Base-by-base conservation (phyloP, 92 coral and sea anemone species). In the Pocillopora meandrina region DNA sequence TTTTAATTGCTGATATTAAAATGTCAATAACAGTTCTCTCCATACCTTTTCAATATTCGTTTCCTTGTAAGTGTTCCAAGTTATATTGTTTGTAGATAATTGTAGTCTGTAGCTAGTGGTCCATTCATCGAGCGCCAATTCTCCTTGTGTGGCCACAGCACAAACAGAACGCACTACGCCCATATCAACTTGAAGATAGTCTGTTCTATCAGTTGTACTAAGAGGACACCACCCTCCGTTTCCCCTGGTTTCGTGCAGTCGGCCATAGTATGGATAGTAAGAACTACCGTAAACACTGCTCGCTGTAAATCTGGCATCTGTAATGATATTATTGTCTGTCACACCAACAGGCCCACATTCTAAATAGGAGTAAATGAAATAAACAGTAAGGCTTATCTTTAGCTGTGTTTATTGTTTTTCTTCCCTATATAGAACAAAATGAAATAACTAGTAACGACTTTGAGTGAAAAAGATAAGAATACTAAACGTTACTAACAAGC, bases 141-240 rank as follows among this genome's bases (percentile, higher is more conserved):
- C n/a, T 62, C 66, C 66, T 20, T 62, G 66, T 62, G 66, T 62
- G 18, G 66, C 66, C 20, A 62, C 66, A 6, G 20, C 66, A 62
- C 66, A 62, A 62, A 62, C n/a, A 6, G 20, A 62, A 62, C 26
- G 66, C 9, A 62, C 66, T 1, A 8, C 5, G 15, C n/a, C 66
- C 66, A 62, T 62, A 62, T 62, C 66, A 62, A 62, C 66, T 62
- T 62, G 66, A 15, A 62, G 66, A 62, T 62, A 62, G 66, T 62
- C 66, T 62, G n/a, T 62, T 18, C 66, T 20, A 20, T 15, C 5
- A 62, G 18, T 12, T 62, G n/a, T 0, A 19, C n/a, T 18, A 0
- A 0, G 2, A 16, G 66, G 66, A 20, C 66, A 62, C 66, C 66
- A 62, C 9, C n/a, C 66, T 13, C 66, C 66, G 0, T 0, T 0